A percentile compares a stretch with the other conserved stretches of the same genome.
Conservation (phyloP, 2,888 invertebrate species). For the Vandiemenella viatica region DNA sequence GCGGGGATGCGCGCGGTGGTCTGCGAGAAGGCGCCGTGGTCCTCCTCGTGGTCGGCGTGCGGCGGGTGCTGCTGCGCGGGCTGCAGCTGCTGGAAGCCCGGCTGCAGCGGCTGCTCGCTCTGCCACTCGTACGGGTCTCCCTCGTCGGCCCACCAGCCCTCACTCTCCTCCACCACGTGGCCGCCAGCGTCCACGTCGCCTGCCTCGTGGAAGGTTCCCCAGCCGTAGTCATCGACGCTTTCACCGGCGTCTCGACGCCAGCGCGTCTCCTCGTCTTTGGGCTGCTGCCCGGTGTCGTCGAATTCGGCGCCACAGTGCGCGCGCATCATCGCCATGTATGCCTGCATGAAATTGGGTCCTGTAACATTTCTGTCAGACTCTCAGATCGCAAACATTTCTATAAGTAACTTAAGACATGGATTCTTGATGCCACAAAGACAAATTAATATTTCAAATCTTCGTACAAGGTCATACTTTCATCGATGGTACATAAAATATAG, state of each 20-base stretch:
- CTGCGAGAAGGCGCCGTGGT: conserved; percentile 27
- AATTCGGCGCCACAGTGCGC: background rate
- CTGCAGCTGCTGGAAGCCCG: background rate
- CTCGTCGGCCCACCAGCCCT: background rate
- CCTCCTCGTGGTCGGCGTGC: background rate
- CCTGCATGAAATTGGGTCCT: background rate
- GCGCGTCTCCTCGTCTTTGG: too few relatives aligned
- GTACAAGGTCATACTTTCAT: too few relatives aligned
- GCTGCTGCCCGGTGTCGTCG: background rate
- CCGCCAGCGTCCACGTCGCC: background rate
- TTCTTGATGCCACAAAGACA: too few relatives aligned
- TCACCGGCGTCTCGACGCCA: background rate
- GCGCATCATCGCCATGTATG: background rate
- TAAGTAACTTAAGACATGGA: too few relatives aligned
- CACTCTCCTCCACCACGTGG: background rate
- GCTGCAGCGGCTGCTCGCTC: background rate
- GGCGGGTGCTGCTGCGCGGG: background rate
- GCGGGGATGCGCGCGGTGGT: conserved; percentile 32
- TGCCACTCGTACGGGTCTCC: background rate
- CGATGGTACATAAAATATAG: too few relatives aligned
- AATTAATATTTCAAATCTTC: too few relatives aligned
- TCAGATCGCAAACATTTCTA: too few relatives aligned
- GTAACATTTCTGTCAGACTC: background rate
- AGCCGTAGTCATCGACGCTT: background rate
- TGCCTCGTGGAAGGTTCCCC: background rate